Evolutionary conservation across 1,140 invertebrate species (phyloP), one percentile per base, ranked within the genome.

Genomic region (Ridgeia piscesae): DNA sequence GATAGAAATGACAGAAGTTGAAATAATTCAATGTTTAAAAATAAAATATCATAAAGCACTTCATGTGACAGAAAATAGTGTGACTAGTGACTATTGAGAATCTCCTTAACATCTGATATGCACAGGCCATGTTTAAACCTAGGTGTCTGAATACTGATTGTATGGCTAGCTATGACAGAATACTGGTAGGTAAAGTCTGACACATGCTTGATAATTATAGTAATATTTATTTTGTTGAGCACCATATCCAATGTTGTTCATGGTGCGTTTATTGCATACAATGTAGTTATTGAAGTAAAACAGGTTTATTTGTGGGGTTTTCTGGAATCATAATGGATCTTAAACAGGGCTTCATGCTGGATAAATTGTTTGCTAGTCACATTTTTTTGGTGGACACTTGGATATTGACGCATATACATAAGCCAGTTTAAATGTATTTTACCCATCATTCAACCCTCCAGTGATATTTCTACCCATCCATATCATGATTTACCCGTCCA

Each of bases 61-160:
- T 27, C 27, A 27, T 77, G 11, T 21, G 2, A 2, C 2, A 21
- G 11, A 77, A 31, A 90, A 42, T n/a, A 9, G 9, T 48, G 0
- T 89, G 89, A n/a, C 88, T 27, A 58, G n/a, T 21, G 33, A 91
- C 58, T 27, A 77, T 77, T 77, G 8, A 21, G 58, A 21, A 77
- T 77, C 58, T 77, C 58, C 58, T 77, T 77, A 77, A 77, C 58
- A 77, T 77, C 58, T 77, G 58, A 77, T 77, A 77, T 77, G 58
- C 58, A 77, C 58, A 77, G 27, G 17, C 58, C 58, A 4, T 77
- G 17, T 77, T 77, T 2, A 77, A 2, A 14, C 2, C 58, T 77
- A 21, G 58, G 11, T 77, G 58, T 77, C 58, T 77, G 58, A 77
- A 21, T 77, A 77, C 58, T 77, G 58, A 77, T 77, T 77, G 11